These are phyloP conservation scores for Leucophenga montana DNA, from an alignment of 2,888 invertebrate genomes.

Conservation along the genomic window DNA sequence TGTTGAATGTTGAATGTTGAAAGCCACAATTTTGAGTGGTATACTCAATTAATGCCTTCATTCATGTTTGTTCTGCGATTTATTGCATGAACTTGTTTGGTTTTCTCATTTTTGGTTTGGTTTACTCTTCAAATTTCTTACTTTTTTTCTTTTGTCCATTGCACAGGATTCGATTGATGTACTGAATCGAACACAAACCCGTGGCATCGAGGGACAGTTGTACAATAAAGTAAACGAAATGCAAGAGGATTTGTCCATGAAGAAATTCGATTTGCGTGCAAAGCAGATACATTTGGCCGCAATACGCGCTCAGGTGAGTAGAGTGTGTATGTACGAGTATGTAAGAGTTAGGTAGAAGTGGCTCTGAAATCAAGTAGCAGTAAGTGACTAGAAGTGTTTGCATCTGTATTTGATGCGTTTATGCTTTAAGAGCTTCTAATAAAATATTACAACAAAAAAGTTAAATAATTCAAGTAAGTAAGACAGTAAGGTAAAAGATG, in stretches of 20 bases:
- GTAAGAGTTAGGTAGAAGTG: too few relatives aligned
- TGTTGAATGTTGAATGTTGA: too few relatives aligned
- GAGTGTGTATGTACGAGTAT: too few relatives aligned
- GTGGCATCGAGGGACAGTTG: conserved; percentile 85
- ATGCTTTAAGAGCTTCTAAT: too few relatives aligned
- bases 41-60: background rate
- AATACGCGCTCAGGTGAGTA: conserved; percentile 90
- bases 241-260: conserved; percentile 95
- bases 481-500: too few relatives aligned
- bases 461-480: too few relatives aligned
- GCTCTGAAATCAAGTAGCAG: too few relatives aligned
- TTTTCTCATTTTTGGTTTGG: conserved; percentile 25
- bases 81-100: conserved; percentile 24
- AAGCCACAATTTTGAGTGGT: background rate
- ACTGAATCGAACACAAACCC: conserved; percentile 84
- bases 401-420: too few relatives aligned
- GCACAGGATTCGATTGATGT: conserved; percentile 86
- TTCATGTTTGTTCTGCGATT: conserved; percentile 6
- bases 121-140: background rate
- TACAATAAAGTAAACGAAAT: conserved; percentile 96
- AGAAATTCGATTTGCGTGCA: conserved; percentile 93
- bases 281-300: conserved; percentile 93
- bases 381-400: too few relatives aligned
- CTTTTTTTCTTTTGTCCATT: conserved; percentile 19
- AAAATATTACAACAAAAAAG: too few relatives aligned